phyloP scores from a whole-genome alignment of 2,888 invertebrate species.

The Osmoderma eremita region DNA sequence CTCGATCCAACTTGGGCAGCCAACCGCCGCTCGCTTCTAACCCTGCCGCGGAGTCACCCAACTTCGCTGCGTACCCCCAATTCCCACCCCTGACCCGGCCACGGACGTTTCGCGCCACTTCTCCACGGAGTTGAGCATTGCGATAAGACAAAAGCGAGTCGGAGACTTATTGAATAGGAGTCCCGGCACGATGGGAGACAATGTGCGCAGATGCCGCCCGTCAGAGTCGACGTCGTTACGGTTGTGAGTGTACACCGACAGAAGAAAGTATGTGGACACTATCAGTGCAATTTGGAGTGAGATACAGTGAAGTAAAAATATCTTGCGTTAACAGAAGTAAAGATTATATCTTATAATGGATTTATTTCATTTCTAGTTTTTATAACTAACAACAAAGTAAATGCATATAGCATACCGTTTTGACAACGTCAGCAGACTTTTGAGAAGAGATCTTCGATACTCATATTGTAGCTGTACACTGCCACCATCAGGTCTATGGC shows the following conservation, averaged over 20 bases:
- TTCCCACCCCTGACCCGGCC: conserved; percentile 20
- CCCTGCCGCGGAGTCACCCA: conserved; percentile 20
- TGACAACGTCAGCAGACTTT: no score
- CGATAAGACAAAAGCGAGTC: conserved; percentile 56
- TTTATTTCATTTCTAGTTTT: no score
- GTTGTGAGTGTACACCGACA: neutral
- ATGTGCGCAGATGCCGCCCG: conserved; percentile 41
- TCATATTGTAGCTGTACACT: no score
- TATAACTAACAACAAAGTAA: no score
- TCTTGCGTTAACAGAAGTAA: no score
- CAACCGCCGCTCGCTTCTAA: neutral
- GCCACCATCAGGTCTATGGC: no score
- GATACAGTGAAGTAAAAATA: no score
- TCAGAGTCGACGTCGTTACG: conserved; percentile 20
- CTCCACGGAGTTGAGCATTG: conserved; percentile 48
- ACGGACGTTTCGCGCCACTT: conserved; percentile 34
- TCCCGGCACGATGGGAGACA: conserved; percentile 49
- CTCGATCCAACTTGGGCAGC: conserved; percentile 3
- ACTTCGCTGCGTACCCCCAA: conserved; percentile 45
- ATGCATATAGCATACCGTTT: no score
- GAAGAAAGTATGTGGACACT: no score
- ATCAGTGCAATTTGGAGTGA: no score
- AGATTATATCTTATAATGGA: no score
- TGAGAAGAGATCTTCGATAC: no score
- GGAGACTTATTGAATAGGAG: conserved; percentile 57